A percentile compares a stretch with the other conserved stretches of the same genome.
phyloP scores from a whole-genome alignment of 2,113 vertebrate genomes.

The Illadopsis cleaveri region DNA sequence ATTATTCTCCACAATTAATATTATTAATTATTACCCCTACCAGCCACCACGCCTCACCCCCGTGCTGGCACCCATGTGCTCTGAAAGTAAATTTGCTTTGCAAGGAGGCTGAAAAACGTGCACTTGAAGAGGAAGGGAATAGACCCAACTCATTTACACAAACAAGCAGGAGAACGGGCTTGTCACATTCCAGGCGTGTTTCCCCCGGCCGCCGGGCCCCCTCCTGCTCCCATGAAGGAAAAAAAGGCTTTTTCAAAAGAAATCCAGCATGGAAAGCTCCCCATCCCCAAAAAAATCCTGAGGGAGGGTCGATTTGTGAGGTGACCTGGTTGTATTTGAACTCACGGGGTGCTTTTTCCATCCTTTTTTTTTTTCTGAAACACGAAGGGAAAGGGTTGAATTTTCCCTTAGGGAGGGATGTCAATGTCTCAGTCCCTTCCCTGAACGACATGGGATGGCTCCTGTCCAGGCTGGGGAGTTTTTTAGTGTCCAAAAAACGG shows the following conservation, averaged over 20 bases:
- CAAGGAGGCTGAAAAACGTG: constrained; percentile 55
- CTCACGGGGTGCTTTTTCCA: background rate
- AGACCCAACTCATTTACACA: constrained; percentile 62
- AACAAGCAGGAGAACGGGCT: constrained; percentile 59
- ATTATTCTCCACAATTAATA: background rate
- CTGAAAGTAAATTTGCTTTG: constrained; percentile 69
- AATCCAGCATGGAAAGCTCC: background rate
- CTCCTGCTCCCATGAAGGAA: background rate
- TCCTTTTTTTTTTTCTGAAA: background rate
- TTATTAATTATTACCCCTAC: background rate
- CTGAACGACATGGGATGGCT: fast-evolving
- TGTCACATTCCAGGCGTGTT: constrained; percentile 63
- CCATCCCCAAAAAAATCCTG: background rate
- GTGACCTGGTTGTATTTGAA: background rate
- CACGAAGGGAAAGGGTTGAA: background rate
- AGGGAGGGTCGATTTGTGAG: background rate
- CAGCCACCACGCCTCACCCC: background rate
- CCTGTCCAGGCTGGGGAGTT: background rate
- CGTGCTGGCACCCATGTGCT: background rate
- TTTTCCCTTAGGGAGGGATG: background rate
- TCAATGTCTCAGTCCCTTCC: background rate
- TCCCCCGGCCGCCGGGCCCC: background rate
- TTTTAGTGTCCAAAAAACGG: background rate
- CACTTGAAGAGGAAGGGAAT: constrained; percentile 57
- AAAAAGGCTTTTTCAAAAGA: background rate